Base-by-base conservation (phyloP, 1,140 invertebrate species). In the Eciton burchellii region DNA sequence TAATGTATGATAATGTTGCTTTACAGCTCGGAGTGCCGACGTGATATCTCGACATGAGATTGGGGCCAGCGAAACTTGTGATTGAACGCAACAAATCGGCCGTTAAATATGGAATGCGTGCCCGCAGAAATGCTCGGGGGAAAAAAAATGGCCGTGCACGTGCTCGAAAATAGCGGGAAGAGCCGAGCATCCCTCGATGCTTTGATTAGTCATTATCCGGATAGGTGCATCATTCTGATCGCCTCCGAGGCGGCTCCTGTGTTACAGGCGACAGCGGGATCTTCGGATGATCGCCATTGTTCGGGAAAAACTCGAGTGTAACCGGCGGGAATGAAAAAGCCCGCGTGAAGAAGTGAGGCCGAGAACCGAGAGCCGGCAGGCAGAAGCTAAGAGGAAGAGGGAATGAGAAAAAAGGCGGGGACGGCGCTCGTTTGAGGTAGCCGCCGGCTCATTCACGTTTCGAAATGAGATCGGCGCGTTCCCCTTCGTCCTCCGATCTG, bases 371-470 rank as follows among this genome's bases (percentile, higher is more conserved):
- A 88, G 72, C 72, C 47, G 68, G 65, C 59, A 84, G 85, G 83
- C 70, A 83, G 73, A 62, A 76, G 47, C 35, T 35, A 60, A 26
- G 35, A 35, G 54, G 54, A 12, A 74, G 71, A 84, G 83, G 79
- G 83, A 79, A 81, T 77, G 84, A 79, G 77, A 82, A 84, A 81
- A 77, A 87, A 88, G 84, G 65, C 84, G 79, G 66, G 81, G 68
- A 66, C 35, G 82, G 87, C 81, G 81, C 88, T 91, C 89, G 91
- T 92, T 92, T 92, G 91, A 92, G 91, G 89, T 90, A 89, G 90
- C 91, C 90, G 90, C 89, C 89, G 83, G 83, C 87, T 91, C 89
- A 92, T 91, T 92, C 91, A 90, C 83, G 89, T 91, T 92, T 92
- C 90, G 88, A 91, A 91, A 92, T 91, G 90, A 91, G 90, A 91